Base-by-base conservation (phyloP, 2,113 vertebrate species). In the Gopherus evgoodei region DNA sequence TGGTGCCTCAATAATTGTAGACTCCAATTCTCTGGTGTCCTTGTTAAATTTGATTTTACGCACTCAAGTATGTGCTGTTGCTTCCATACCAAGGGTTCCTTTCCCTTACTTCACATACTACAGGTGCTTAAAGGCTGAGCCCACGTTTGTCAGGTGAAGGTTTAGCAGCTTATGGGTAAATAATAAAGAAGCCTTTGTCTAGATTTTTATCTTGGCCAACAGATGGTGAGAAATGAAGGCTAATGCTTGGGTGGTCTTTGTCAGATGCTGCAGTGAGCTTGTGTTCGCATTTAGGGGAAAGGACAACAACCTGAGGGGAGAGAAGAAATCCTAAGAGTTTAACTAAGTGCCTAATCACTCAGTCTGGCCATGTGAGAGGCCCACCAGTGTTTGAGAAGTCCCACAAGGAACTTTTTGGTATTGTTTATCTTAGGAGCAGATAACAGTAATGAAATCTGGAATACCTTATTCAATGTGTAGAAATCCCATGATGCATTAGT, bases 161-260 rank as follows among this genome's bases (percentile, higher is more conserved):
- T 98, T 97, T 97, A 97, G 96, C 94, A 98, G 96, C 96, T 97
- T 96, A 90, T 81, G 96, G 96, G 95, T 97, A 95, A 97, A 94
- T 88, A 92, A 90, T 91, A 85, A 86, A 90, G 93, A 93, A 96
- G 83, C 27, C 57, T 95, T 87, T 95, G 95, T 97, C 96, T 97
- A 97, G 97, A 97, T 98, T 90, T 97, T 97, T 98, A 98, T 98
- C 98, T 96, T 2, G 0, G 7, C 4, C 87, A 87, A 90, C 86
- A 96, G 94, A 93, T 92, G 49, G 72, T 83, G 85, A 95, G 89
- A 95, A 93, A 95, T 0, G 2, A 90, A 89, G 82, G 86, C 59
- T 47, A 94, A 85, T 86, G 44, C 47, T 91, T 97, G 88, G 96
- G 95, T 94, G 93, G 97, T 81, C 94, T 96, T 93, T 97, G 91